Evolutionary conservation across 2,797 vertebrate genomes (phyloP).

Genomic region (Fringilla coelebs): DNA sequence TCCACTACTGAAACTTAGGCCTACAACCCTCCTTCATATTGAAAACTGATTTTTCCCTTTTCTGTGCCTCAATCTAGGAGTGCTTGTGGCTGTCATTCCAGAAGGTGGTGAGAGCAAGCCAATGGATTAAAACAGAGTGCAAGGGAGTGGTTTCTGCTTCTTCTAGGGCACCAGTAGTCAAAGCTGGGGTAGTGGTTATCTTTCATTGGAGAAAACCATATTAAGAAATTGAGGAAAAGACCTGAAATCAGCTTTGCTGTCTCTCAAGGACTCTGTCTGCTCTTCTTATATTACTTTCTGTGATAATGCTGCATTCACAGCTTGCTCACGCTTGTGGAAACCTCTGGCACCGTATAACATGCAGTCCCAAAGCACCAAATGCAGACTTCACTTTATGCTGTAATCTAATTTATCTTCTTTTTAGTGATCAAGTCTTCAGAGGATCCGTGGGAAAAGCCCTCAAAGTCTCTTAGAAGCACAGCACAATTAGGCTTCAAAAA

Average conservation of each 20-base stretch:
- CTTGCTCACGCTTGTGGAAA: not conserved
- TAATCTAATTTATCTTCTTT: slow-evolving; percentile 16
- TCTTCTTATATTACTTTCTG: not conserved
- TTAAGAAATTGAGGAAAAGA: not conserved
- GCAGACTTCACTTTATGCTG: not conserved
- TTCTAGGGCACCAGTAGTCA: not conserved
- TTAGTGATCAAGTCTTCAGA: slow-evolving; percentile 16
- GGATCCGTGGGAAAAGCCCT: not conserved
- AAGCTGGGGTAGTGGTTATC: not conserved
- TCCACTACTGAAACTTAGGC: not conserved
- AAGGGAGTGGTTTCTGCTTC: not conserved
- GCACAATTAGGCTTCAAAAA: not conserved
- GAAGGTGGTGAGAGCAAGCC: not conserved
- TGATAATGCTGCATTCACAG: not conserved
- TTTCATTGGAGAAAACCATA: not conserved
- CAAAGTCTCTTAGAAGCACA: not conserved
- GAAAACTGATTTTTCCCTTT: not conserved
- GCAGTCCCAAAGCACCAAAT: not conserved
- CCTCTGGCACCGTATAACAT: not conserved
- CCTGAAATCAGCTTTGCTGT: not conserved
- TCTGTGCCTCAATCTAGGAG: not conserved
- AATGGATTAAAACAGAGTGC: not conserved
- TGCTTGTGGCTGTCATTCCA: not conserved
- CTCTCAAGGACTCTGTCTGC: not conserved
- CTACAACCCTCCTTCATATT: not conserved